These are phyloP conservation scores for Bactericera cockerelli DNA, from an alignment of 1,140 invertebrate genomes.

Conservation along the genomic window DNA sequence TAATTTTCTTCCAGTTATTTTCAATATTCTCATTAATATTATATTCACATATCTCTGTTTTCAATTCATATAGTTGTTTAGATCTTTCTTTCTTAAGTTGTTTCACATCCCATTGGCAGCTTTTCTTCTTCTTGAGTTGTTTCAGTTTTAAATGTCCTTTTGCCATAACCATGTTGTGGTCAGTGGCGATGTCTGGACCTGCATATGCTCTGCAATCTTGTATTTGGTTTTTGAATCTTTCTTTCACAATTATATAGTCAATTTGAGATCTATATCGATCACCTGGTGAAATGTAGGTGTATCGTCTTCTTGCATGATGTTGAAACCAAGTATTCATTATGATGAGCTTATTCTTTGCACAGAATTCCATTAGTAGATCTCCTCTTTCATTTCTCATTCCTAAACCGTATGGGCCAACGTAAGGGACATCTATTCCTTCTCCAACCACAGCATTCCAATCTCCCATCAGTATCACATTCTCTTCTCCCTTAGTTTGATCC, in stretches of 20 bases:
- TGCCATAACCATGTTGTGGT: slow-evolving; percentile 6
- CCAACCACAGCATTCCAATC: slow-evolving; percentile 9
- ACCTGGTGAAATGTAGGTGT: background rate
- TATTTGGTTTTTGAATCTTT: slow-evolving; percentile 10
- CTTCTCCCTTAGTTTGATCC: slow-evolving; percentile 4
- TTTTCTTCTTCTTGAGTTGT: slow-evolving; percentile 8
- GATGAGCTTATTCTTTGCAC: background rate
- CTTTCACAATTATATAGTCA: background rate
- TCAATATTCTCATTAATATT: background rate
- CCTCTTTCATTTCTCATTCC: slow-evolving; percentile 15
- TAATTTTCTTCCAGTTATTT: background rate
- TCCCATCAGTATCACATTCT: slow-evolving; percentile 13
- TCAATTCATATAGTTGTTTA: background rate
- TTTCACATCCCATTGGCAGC: background rate
- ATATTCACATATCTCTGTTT: background rate
- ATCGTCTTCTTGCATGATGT: background rate
- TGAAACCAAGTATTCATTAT: slow-evolving; percentile 8
- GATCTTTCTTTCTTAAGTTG: slow-evolving; percentile 7
- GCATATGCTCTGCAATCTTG: slow-evolving; percentile 6
- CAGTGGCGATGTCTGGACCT: slow-evolving; percentile 7
- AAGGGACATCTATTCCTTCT: slow-evolving; percentile 2
- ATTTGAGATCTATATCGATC: no score
- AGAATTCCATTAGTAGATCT: slow-evolving; percentile 10
- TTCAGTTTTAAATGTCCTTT: background rate
- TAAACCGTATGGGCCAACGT: background rate